Conservation (phyloP, 1,140 invertebrate species). For the Vollenhovia emeryi region DNA sequence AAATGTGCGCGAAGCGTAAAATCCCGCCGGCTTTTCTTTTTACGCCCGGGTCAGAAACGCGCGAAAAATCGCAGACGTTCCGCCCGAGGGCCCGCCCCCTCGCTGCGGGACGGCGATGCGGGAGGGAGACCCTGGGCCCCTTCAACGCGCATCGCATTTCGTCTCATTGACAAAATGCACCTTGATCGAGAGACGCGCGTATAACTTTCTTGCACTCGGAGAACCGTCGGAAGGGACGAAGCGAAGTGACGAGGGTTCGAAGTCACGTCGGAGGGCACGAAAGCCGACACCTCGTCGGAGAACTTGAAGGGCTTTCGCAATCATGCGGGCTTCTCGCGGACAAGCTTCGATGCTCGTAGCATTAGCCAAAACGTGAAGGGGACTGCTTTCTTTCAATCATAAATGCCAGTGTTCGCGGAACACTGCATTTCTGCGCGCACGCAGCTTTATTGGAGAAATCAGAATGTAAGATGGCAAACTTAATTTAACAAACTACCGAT, state of each 20-base stretch:
- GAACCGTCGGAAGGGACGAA: constrained; percentile 35
- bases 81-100: not conserved
- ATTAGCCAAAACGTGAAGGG: not conserved
- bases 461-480: not conserved
- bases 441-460: not conserved
- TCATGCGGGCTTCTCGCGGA: constrained; percentile 26
- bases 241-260: constrained; percentile 42
- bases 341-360: constrained; percentile 9
- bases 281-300: constrained; percentile 65
- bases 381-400: not conserved
- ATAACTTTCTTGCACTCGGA: constrained; percentile 47
- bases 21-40: not conserved
- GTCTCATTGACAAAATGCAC: constrained; percentile 65
- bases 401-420: not conserved
- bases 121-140: not conserved
- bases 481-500: not conserved
- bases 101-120: not conserved
- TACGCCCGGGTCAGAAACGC: not conserved
- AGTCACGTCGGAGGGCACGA: constrained; percentile 3
- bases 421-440: not conserved
- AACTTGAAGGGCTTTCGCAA: constrained; percentile 66
- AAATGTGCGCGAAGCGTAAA: constrained; percentile 10
- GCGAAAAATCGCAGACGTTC: not conserved
- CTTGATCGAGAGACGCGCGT: constrained; percentile 43
- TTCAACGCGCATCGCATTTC: constrained; percentile 58